Conservation (phyloP, 2,113 vertebrate genomes). For the Pseudorhombus dupliciocellatus region DNA sequence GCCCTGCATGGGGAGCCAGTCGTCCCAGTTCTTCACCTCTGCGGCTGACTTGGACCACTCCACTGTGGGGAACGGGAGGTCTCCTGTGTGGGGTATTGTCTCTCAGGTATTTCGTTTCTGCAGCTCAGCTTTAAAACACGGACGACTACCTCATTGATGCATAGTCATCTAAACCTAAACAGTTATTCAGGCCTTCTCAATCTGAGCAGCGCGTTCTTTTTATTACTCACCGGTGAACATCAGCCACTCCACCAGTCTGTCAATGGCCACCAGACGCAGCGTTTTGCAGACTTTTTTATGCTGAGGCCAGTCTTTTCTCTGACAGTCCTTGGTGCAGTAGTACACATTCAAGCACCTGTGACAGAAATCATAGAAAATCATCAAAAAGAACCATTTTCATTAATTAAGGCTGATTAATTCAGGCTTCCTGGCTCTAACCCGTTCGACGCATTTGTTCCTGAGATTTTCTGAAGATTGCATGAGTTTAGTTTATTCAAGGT, state of each 20-base stretch:
- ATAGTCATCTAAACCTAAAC: conserved; percentile 20
- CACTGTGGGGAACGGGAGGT: conserved; percentile 76
- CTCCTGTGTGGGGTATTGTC: conserved; percentile 57
- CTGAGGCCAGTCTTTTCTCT: conserved; percentile 88
- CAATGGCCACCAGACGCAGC: conserved; percentile 87
- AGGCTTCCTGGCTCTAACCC: too few species aligned
- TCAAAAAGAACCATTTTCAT: background rate
- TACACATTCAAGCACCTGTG: conserved; percentile 94
- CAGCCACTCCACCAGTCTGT: conserved; percentile 93
- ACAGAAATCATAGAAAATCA: background rate
- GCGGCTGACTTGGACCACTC: conserved; percentile 78
- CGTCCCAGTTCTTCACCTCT: conserved; percentile 84
- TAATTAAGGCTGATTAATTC: too few species aligned
- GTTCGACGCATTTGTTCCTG: too few species aligned
- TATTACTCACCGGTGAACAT: conserved; percentile 87
- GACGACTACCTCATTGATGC: conserved; percentile 20
- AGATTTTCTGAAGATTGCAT: background rate
- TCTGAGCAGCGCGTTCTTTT: background rate
- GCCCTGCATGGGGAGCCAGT: conserved; percentile 89
- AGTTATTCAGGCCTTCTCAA: conserved; percentile 15
- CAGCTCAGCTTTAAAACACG: conserved; percentile 32
- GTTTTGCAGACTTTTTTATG: conserved; percentile 92
- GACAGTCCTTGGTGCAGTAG: conserved; percentile 90
- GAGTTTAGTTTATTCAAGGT: background rate
- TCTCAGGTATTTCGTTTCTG: background rate